A percentile compares a stretch with the other conserved stretches of the same genome.
Conservation (phyloP, 2,797 vertebrate genomes). For the Petrocephalus sullivani region DNA sequence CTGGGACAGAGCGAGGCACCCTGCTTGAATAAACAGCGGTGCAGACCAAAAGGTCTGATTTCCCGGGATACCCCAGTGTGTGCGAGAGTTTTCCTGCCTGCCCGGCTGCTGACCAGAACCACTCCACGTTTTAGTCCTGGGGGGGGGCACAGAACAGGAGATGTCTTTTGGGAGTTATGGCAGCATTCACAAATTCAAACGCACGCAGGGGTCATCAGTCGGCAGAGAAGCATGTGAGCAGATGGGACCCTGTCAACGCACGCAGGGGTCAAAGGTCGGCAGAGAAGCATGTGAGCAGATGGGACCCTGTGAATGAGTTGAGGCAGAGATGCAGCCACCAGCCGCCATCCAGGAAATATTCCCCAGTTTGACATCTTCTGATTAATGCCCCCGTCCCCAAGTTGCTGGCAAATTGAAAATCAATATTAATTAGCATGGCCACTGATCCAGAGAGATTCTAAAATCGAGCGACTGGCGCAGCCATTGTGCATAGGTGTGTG, state of each 20-base stretch:
- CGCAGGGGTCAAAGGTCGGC: not conserved
- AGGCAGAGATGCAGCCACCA: not conserved
- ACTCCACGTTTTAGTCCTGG: not conserved
- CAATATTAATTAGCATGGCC: slow-evolving; percentile 1
- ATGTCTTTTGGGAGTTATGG: not conserved
- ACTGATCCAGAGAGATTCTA: not conserved
- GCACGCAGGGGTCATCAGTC: not conserved
- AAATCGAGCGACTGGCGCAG: not conserved
- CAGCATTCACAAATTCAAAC: not conserved
- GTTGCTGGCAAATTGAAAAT: not conserved
- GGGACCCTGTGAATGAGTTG: not conserved
- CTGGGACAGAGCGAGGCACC: not conserved
- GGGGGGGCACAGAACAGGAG: not conserved
- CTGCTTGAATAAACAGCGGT: not conserved
- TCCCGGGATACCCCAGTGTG: not conserved
- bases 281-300: not conserved
- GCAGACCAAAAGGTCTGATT: not conserved
- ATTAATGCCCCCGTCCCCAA: not conserved
- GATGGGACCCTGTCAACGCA: not conserved
- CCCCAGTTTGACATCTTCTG: not conserved
- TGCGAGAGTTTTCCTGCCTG: not conserved
- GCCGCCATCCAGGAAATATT: not conserved
- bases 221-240: not conserved
- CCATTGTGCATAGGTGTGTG: not conserved
- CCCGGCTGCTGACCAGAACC: not conserved